A percentile compares a stretch with the other conserved stretches of the same genome.
Conservation (phyloP, 1,140 invertebrate genomes). For the Drosophila asahinai region DNA sequence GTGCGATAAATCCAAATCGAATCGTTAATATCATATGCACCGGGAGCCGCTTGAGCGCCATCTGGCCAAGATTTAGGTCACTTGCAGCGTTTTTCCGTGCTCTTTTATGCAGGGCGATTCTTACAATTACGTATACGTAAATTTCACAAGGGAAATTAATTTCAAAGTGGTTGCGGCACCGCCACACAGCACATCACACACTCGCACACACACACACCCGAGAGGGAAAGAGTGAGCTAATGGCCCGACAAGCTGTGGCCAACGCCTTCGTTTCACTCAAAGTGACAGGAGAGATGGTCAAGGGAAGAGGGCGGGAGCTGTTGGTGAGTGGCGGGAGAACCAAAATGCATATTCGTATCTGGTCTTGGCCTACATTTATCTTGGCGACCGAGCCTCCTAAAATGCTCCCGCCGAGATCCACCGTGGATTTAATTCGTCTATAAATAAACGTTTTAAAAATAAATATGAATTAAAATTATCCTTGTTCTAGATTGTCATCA, state of each 20-base stretch:
- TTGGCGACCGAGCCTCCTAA: constrained; percentile 31
- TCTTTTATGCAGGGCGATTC: constrained; percentile 17
- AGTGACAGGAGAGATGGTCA: constrained; percentile 47
- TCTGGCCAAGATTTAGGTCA: constrained; percentile 39
- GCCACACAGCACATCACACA: background rate
- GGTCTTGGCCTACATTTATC: constrained; percentile 65
- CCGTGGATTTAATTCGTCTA: constrained; percentile 6
- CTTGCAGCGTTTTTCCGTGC: constrained; percentile 10
- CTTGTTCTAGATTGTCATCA: constrained; percentile 3
- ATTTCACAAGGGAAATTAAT: constrained; percentile 65
- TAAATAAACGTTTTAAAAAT: background rate
- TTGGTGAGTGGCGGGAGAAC: background rate
- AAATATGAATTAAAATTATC: constrained; percentile 4
- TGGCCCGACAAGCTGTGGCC: constrained; percentile 55
- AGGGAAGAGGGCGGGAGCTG: background rate
- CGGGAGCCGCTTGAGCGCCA: constrained; percentile 1
- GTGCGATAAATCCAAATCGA: constrained; percentile 24
- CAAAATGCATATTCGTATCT: constrained; percentile 55
- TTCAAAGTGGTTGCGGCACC: constrained; percentile 50
- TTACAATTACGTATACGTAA: constrained; percentile 41
- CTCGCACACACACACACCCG: background rate
- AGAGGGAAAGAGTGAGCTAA: constrained; percentile 37
- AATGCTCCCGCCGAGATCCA: constrained; percentile 13
- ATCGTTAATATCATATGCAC: constrained; percentile 13
- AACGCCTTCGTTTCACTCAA: constrained; percentile 57